Base-by-base conservation (phyloP, 2,113 vertebrate genomes). In the Delphinus delphis region DNA sequence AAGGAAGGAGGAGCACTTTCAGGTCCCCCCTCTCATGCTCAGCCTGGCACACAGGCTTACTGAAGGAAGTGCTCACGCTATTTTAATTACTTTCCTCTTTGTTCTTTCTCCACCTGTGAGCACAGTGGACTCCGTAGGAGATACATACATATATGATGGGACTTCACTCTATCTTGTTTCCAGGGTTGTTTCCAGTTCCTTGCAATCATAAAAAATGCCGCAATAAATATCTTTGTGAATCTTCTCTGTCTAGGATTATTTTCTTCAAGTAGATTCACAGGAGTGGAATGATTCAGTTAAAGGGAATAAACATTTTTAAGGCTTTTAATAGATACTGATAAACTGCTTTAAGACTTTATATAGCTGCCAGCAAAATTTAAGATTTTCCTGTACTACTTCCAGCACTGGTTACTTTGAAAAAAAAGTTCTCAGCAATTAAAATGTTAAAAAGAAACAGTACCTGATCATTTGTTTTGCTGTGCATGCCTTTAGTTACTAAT, bases 251-350 rank as follows among this genome's bases (percentile, higher is more conserved):
- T 77, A 74, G 47, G 65, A 53, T 90, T 67, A 93, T 44, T 62
- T 93, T 58, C 33, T 81, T 81, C 65, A 95, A 63, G 79, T n/a
- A 86, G 28, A 67, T 15, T 70, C 53, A 36, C 36, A 33, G 31
- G 28, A 77, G 53, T 62, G 65, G 65, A 90, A 85, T 41, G 93
- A 82, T 25, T 90, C 44, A 41, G 62, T 58, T 74, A 62, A 68
- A 67, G 47, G 15, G 4, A 68, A 85, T 85, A 89, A 70, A 86
- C 41, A 79, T 63, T 93, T 93, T 95, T 38, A 90, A 93, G 63
- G 50, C 38, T 77, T 88, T 91, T 77, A 58, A 50, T 13, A 93
- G 53, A 70, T 58, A 55, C 8, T 31, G 53, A 67, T 53, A 93
- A 77, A 86, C 58, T 76, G 60, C 67, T 87, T 68, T 67, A 76